Conservation (phyloP, 2,888 invertebrate species). For the Rhynchonema sp. region DNA sequence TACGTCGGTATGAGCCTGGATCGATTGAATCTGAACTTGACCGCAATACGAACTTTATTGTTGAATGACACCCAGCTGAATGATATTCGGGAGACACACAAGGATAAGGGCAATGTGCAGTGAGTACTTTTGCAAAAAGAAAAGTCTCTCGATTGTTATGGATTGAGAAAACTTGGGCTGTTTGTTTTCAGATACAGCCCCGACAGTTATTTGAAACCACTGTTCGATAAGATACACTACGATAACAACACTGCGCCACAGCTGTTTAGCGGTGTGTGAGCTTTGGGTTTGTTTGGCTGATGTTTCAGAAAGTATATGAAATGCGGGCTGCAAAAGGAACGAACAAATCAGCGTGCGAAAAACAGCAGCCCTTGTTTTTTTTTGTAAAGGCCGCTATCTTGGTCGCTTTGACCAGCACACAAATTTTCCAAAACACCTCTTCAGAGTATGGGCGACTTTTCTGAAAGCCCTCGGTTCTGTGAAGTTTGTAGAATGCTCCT, state of each 20-base stretch:
- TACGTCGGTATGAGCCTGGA: neutral
- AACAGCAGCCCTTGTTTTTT: too few relatives aligned
- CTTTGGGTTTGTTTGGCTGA: too few relatives aligned
- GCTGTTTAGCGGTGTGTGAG: conserved; percentile 19
- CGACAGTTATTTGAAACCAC: conserved; percentile 20
- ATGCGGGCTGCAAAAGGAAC: too few relatives aligned
- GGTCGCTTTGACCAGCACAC: too few relatives aligned
- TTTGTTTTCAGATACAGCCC: conserved; percentile 15
- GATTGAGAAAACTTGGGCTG: too few relatives aligned
- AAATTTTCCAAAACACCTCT: too few relatives aligned
- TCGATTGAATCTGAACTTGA: neutral
- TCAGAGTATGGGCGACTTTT: too few relatives aligned
- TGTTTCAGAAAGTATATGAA: too few relatives aligned
- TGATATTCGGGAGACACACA: neutral
- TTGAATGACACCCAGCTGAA: neutral
- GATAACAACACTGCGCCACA: conserved; percentile 23
- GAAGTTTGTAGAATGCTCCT: neutral
- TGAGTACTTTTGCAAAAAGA: too few relatives aligned
- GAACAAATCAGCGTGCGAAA: neutral
- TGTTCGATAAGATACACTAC: conserved; percentile 17
- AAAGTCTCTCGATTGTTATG: too few relatives aligned
- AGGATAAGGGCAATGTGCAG: too few relatives aligned
- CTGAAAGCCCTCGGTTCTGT: neutral
- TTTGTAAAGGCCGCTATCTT: too few relatives aligned
- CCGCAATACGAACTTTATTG: neutral